Conservation (phyloP, 1,140 invertebrate species). For the Orchestia grillus region DNA sequence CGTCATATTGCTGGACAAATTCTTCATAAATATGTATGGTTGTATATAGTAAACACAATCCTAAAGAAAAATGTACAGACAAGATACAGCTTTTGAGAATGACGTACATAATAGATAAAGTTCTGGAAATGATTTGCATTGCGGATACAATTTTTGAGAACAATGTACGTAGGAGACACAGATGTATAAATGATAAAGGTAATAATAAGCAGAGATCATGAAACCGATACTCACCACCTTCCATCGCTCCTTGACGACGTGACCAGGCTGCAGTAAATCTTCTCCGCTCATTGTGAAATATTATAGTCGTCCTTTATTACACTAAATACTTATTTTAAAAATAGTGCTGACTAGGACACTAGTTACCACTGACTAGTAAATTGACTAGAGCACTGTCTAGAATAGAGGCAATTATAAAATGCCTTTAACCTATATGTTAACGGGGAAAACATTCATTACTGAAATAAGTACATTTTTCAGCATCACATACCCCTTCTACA, state of each 20-base stretch:
- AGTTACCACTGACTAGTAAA: constrained; percentile 57
- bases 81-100: too few species aligned
- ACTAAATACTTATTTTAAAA: constrained; percentile 61
- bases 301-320: constrained; percentile 56
- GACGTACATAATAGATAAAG: too few species aligned
- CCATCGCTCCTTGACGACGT: constrained; percentile 98
- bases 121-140: too few species aligned
- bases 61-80: too few species aligned
- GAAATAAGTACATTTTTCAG: background rate
- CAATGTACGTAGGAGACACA: too few species aligned
- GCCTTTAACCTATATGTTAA: constrained; percentile 54
- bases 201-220: too few species aligned
- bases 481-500: background rate
- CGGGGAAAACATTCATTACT: background rate
- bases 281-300: constrained; percentile 74
- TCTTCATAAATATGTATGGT: too few species aligned
- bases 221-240: constrained; percentile 83
- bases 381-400: constrained; percentile 44
- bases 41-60: too few species aligned
- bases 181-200: too few species aligned
- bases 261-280: constrained; percentile 94
- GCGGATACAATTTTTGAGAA: too few species aligned
- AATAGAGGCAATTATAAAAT: constrained; percentile 64
- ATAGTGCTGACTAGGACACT: constrained; percentile 63
- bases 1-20: too few species aligned